A percentile compares a stretch with the other conserved stretches of the same genome.
Conservation (phyloP, 2,888 invertebrate genomes). For the Xestia xanthographa region DNA sequence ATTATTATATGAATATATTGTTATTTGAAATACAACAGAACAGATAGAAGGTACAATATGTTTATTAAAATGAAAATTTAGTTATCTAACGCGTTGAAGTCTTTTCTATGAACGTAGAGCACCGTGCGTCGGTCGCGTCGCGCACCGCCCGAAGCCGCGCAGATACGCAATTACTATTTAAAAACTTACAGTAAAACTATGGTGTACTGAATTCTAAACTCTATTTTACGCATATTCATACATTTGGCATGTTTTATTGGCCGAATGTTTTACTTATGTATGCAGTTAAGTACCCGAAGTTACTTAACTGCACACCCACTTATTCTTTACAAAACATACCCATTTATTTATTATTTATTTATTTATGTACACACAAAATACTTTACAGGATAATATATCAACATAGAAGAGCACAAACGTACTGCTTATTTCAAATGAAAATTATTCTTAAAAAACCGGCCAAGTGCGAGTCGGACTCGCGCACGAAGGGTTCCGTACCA, state of each 20-base stretch:
- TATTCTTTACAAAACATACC: no score
- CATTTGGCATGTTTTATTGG: neutral
- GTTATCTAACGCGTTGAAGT: slow-evolving; percentile 74
- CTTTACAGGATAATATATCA: no score
- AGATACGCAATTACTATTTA: neutral
- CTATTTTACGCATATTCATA: neutral
- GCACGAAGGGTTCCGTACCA: no score
- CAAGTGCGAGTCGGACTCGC: no score
- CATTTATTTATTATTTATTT: no score
- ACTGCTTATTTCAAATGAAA: no score
- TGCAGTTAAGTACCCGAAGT: neutral
- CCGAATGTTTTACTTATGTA: neutral
- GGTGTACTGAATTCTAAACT: neutral
- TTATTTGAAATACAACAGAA: neutral
- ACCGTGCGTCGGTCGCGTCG: neutral
- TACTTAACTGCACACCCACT: no score
- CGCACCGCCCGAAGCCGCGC: neutral
- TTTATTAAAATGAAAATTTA: neutral
- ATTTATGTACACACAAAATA: no score
- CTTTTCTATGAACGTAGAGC: slow-evolving; percentile 66
- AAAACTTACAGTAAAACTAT: neutral
- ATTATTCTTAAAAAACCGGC: no score
- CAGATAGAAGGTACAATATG: neutral
- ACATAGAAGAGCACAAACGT: no score
- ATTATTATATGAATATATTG: neutral